Evolutionary conservation across 1,140 invertebrate genomes (phyloP).

Genomic region (Drosophila kurseongensis): DNA sequence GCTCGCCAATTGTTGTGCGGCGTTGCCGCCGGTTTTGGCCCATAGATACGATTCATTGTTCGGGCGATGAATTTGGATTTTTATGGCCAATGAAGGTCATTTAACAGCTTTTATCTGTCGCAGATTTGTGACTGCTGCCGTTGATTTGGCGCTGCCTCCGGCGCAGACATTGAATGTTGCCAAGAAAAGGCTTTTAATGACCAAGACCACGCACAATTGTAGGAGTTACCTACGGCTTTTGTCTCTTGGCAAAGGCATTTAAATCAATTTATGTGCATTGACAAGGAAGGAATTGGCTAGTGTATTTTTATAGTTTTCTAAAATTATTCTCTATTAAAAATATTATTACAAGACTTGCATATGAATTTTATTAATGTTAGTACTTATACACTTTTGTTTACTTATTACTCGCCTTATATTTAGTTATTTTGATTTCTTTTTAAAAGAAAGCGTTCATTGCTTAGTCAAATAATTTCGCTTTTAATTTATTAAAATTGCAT

Average conservation of each 20-base stretch:
- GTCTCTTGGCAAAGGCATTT: slow-evolving; percentile 34
- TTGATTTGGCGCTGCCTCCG: slow-evolving; percentile 22
- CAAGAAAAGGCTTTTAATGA: slow-evolving; percentile 47
- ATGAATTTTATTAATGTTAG: no score
- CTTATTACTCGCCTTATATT: no score
- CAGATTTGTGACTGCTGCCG: slow-evolving; percentile 36
- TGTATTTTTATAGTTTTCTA: no score
- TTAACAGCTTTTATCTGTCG: slow-evolving; percentile 70
- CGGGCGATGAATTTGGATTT: slow-evolving; percentile 69
- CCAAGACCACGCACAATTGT: slow-evolving; percentile 69
- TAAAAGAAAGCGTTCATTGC: neutral
- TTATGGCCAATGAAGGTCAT: slow-evolving; percentile 81
- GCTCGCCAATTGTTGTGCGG: slow-evolving; percentile 23
- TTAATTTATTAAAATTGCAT: neutral
- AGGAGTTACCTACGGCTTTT: slow-evolving; percentile 45
- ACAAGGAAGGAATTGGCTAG: neutral
- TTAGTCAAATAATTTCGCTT: neutral
- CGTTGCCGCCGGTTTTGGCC: slow-evolving; percentile 43
- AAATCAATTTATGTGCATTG: slow-evolving; percentile 51
- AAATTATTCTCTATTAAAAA: no score
- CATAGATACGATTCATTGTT: slow-evolving; percentile 77
- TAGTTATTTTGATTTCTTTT: no score
- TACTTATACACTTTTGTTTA: no score
- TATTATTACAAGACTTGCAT: no score
- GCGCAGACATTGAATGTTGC: slow-evolving; percentile 32